Percentiles rank a stretch among this genome's conserved stretches.
These are phyloP conservation scores for Rhimphoctona megacephalus DNA, from an alignment of 2,888 invertebrate genomes.

Conservation along the genomic window DNA sequence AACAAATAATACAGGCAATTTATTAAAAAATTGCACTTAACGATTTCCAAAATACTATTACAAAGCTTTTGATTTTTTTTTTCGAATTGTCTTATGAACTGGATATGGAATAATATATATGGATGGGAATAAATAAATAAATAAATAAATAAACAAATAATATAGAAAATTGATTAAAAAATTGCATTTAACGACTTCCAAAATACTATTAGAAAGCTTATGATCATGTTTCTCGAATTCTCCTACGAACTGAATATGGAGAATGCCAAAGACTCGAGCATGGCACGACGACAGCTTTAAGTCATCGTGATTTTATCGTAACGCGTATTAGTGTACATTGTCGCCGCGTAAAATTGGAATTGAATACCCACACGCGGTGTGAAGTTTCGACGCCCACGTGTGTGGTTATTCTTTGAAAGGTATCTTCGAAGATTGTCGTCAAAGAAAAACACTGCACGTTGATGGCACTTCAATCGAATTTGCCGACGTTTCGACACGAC, in stretches of 20 bases:
- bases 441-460: conserved; percentile 33
- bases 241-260: background rate
- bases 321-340: conserved; percentile 26
- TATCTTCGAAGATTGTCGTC: conserved; percentile 35
- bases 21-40: too few species aligned
- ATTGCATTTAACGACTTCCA: too few species aligned
- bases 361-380: conserved; percentile 1
- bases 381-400: conserved; percentile 44
- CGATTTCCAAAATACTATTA: too few species aligned
- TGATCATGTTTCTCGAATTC: background rate
- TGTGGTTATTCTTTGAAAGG: conserved; percentile 36
- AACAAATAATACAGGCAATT: background rate
- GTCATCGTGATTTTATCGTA: conserved; percentile 17
- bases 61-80: background rate
- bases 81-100: background rate
- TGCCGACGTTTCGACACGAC: conserved; percentile 35
- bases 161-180: too few species aligned
- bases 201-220: too few species aligned
- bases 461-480: conserved; percentile 59
- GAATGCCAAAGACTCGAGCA: background rate
- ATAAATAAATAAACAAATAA: background rate
- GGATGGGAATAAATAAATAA: background rate
- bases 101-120: too few species aligned
- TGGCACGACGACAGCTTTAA: background rate
- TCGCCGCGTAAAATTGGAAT: conserved; percentile 17